Evolutionary conservation across 1,140 invertebrate species (phyloP), one percentile per base, ranked within the genome.

Genomic region (Drosophila suzukii): DNA sequence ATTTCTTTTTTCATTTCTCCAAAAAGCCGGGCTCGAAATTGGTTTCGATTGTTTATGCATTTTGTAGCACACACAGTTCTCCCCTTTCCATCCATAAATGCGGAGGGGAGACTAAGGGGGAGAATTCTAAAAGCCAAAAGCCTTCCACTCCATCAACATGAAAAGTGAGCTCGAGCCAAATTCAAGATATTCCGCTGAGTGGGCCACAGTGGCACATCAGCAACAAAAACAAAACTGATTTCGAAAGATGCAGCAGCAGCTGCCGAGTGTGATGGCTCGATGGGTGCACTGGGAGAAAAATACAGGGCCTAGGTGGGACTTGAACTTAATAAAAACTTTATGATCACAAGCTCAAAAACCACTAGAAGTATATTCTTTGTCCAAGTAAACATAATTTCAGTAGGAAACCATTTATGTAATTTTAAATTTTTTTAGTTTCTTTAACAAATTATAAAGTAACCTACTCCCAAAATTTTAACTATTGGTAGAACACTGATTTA

Each of bases 41-140:
- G 79, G 80, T 80, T 88, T 88, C 63, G 73, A 83, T 89, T 88
- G 84, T 88, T 89, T 88, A 88, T 88, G 84, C 83, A 86, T 86
- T 89, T 86, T 82, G 75, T 88, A 77, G 78, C 61, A 43, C 76
- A 80, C 77, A 73, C 60, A 59, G 20, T 12, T 11, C 5, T 12
- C 47, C 66, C 41, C 13, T 13, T 10, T 13, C 13, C 41, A 13
- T 34, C 41, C 34, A 17, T 4, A 30, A 36, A 54, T 13, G 27
- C 27, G n/a, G 30, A 10, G 32, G 3, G 34, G 39, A 3, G 17
- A 38, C 32, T 3, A 4, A 34, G 57, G 11, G 20, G 44, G 61
- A 54, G 68, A 85, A 81, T 67, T 77, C 46, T 51, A 59, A 78
- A 77, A 85, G 78, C 77, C 67, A 84, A 60, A 81, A 83, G 79